Base-by-base conservation (phyloP, 1,140 invertebrate species). In the Meloidogyne hapla region DNA sequence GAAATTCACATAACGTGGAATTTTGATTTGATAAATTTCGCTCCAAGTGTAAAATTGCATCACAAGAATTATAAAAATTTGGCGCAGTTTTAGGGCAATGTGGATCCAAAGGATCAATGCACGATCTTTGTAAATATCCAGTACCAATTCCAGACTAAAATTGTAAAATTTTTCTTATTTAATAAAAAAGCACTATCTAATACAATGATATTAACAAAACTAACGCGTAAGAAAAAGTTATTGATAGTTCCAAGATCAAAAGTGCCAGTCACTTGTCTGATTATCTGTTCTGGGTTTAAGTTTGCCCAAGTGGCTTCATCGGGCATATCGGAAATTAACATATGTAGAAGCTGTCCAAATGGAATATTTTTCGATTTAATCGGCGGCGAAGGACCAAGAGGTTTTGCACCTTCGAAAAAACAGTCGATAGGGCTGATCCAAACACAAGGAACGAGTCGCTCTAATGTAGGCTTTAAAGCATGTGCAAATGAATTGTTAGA, bases 321-420 rank as follows among this genome's bases (percentile, higher is more conserved):
- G 8, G 66, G 26, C n/a, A 68, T 68, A 25, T 68, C 66, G 25
- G 38, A 33, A 18, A 68, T n/a, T 42, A 68, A 18, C 66, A 68
- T n/a, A n/a, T 68, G 21, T 25, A 68, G 71, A 18, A 85, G 66
- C 23, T 82, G 70, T 40, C 75, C 80, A 23, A 79, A 70, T 8
- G 84, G 83, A 56, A 76, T 72, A 65, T 63, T 69, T 63, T 33
- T 5, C 71, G 65, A 26, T 25, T 64, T 65, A 56, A 75, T 56
- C 9, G 74, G 68, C n/a, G 74, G 69, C 62, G 76, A 76, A 13
- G 83, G 83, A 33, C 83, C 83, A 12, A 85, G 89, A 12, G 98
- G 90, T 89, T 96, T 95, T 63, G 94, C 93, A 40, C 96, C 96
- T 90, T 99, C 96, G 95, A 96, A 99, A 89, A 99, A 99, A 88